Percentiles rank a stretch among this genome's conserved stretches.
Conservation (phyloP, 2,113 vertebrate genomes). For the Sceloporus tristichus region DNA sequence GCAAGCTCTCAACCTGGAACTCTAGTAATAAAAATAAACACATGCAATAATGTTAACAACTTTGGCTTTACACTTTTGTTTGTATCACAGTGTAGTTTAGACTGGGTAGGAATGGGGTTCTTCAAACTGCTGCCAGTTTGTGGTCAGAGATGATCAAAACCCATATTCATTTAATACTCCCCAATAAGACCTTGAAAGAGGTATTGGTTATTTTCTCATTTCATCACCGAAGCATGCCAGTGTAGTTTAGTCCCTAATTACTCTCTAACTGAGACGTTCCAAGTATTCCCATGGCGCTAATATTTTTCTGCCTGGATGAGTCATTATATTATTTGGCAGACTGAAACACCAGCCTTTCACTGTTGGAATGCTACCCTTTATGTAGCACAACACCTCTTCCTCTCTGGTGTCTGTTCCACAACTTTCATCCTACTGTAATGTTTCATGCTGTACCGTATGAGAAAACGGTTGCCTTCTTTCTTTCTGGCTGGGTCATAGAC, state of each 20-base stretch:
- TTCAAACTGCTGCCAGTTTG: conserved; percentile 76
- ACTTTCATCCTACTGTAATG: conserved; percentile 80
- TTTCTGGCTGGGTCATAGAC: conserved; percentile 85
- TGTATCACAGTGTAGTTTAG: not conserved
- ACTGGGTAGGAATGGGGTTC: conserved; percentile 27
- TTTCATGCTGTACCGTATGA: conserved; percentile 78
- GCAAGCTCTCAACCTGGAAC: conserved; percentile 42
- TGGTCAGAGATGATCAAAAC: conserved; percentile 78
- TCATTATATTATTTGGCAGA: conserved; percentile 92
- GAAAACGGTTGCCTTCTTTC: conserved; percentile 78
- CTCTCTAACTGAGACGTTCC: conserved; percentile 88
- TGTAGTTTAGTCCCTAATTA: conserved; percentile 97
- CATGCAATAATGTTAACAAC: conserved; percentile 74
- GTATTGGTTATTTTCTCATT: conserved; percentile 88
- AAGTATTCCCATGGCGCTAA: conserved; percentile 93
- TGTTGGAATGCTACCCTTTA: conserved; percentile 82
- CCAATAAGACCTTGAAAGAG: conserved; percentile 85
- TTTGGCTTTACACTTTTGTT: conserved; percentile 11
- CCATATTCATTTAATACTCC: conserved; percentile 79
- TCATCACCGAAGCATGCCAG: conserved; percentile 88
- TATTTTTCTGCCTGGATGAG: conserved; percentile 95
- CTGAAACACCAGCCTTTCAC: conserved; percentile 87
- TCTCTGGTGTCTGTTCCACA: conserved; percentile 77
- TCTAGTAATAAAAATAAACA: conserved; percentile 64
- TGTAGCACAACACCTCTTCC: conserved; percentile 78